Conservation (phyloP, 2,113 vertebrate genomes). For the Peromyscus maniculatus region DNA sequence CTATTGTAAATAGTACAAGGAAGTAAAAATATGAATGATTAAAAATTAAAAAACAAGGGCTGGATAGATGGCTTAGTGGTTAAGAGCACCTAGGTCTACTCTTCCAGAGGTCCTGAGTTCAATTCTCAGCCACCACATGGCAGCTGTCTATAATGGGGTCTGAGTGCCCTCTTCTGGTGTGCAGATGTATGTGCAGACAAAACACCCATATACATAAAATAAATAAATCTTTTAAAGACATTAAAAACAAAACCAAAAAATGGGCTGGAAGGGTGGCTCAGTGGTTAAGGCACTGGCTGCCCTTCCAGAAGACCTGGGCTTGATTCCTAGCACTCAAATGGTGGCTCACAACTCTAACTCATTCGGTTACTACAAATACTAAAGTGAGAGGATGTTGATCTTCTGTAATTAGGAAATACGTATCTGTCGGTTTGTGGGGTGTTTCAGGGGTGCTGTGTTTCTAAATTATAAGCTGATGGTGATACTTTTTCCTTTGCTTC, state of each 20-base stretch:
- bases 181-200: background rate
- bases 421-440: background rate
- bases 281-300: background rate
- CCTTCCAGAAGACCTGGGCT: background rate
- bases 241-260: background rate
- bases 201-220: background rate
- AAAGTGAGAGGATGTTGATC: background rate
- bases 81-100: background rate
- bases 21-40: background rate
- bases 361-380: background rate
- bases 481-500: background rate
- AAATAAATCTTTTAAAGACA: background rate
- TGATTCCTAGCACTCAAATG: background rate
- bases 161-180: background rate
- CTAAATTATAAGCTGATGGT: background rate
- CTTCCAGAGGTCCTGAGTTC: background rate
- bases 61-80: background rate
- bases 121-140: background rate
- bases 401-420: background rate
- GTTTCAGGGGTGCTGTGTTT: background rate
- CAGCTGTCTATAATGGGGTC: too few species aligned
- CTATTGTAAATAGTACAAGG: background rate
- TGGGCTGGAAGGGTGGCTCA: background rate
- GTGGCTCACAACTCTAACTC: background rate
- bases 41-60: background rate